Evolutionary conservation across 2,888 invertebrate genomes (phyloP).

Genomic region (Nematopogon swammerdamellus): DNA sequence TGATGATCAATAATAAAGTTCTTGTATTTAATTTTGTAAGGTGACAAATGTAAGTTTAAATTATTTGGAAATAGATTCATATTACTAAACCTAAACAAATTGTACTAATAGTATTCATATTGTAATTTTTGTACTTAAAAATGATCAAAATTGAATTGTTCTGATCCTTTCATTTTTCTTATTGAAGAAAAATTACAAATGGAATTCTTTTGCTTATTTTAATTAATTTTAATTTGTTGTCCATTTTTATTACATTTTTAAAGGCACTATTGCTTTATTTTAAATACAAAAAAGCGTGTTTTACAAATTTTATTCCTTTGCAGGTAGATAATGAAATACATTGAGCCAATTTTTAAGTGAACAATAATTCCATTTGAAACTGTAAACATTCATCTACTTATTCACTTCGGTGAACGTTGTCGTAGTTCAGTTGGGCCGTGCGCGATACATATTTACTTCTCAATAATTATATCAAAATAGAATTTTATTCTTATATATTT

Average conservation of each 20-base stretch:
- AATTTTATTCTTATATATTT: no score
- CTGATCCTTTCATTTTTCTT: constrained; percentile 50
- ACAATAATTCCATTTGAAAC: no score
- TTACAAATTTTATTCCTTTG: neutral
- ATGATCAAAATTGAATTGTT: constrained; percentile 31
- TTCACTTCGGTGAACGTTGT: no score
- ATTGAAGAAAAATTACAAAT: constrained; percentile 39
- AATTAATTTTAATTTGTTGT: neutral
- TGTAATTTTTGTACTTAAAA: constrained; percentile 46
- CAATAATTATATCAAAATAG: no score
- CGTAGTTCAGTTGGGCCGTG: no score
- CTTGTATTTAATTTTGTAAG: constrained; percentile 53
- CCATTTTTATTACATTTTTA: constrained; percentile 31
- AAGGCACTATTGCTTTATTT: neutral
- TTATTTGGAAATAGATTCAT: constrained; percentile 37
- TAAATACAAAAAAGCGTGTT: neutral
- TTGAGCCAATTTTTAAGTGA: no score
- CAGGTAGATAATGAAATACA: no score
- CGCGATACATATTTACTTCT: no score
- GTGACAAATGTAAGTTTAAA: constrained; percentile 51
- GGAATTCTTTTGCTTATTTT: constrained; percentile 21
- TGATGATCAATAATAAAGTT: constrained; percentile 54
- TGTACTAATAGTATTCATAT: constrained; percentile 21
- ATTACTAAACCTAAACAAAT: constrained; percentile 23
- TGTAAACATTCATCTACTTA: no score